Evolutionary conservation across 2,888 invertebrate genomes (phyloP), one percentile per base, ranked within the genome.

Genomic region (Drosophila sordidapex): DNA sequence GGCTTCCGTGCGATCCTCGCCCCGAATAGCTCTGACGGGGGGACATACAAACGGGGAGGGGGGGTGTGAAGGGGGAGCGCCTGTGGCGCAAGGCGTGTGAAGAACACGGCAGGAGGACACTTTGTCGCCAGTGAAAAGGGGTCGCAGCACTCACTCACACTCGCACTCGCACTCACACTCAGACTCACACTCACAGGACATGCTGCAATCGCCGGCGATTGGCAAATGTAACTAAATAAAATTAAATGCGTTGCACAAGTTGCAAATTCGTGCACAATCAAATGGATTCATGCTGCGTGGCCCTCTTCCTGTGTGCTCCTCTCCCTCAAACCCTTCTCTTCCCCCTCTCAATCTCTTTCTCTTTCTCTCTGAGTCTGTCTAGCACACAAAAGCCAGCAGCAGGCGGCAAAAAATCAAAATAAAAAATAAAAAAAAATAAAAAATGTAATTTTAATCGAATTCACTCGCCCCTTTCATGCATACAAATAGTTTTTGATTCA

Each of bases 381-480:
- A 2, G n/a, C n/a, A 27, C 46, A 74, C 79, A 79, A 70, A 67
- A 51, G 62, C 36, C 71, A 64, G 25, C 74, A 75, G 75, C 76
- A 76, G 74, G 73, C 76, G 71, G 76, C 65, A 64, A 67, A 64
- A 68, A 77, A 74, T 68, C 74, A 70, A 74, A 81, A 64, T 70
- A 54, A 54, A 38, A 53, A 35, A 21, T 13, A 6, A 15, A 52
- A 56, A 38, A 21, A 53, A 54, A 58, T 33, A 74, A 76, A 68
- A 82, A 89, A 82, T 84, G 81, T 90, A 87, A 90, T 90, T 87
- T 87, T 87, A 87, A 87, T 87, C 87, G 89, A 87, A 87, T 87
- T 90, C 90, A 88, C 61, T 72, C 72, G 67, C 76, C 88, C 81
- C 81, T 87, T 88, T 79, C 61, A 43, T 43, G 56, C 64, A 79